Conservation (phyloP, 2,888 invertebrate species). For the Dastarcus helophoroides region DNA sequence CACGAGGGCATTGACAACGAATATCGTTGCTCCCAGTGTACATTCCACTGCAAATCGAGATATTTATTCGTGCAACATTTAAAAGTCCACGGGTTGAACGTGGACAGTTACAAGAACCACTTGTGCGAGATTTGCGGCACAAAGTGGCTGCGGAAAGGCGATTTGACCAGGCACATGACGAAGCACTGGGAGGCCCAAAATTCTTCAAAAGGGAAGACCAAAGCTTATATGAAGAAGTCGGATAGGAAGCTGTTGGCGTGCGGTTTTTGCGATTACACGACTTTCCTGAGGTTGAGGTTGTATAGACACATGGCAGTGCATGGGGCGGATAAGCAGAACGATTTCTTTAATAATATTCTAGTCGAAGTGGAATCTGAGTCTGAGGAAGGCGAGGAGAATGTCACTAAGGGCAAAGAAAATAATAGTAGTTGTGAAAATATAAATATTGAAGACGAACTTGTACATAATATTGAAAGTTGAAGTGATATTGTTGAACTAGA, state of each 20-base stretch:
- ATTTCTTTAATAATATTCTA: conserved; percentile 6
- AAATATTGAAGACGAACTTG: too few species aligned
- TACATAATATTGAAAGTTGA: too few species aligned
- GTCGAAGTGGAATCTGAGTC: too few species aligned
- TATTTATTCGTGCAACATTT: conserved; percentile 9
- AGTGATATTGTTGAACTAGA: too few species aligned
- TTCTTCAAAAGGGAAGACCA: neutral
- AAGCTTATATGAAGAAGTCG: conserved; percentile 7
- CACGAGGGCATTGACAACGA: conserved; percentile 8
- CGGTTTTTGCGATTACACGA: conserved; percentile 8
- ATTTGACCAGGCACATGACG: conserved; percentile 9
- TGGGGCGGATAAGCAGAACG: conserved; percentile 10
- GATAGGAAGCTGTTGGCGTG: conserved; percentile 11
- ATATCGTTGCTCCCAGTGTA: conserved; percentile 9
- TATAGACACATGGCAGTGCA: conserved; percentile 12
- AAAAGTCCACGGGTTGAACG: conserved; percentile 9
- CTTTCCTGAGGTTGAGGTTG: conserved; percentile 10
- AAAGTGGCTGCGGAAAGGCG: conserved; percentile 9
- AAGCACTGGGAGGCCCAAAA: conserved; percentile 7
- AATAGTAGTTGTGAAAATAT: too few species aligned
- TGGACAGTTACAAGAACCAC: conserved; percentile 8
- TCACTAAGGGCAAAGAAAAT: too few species aligned
- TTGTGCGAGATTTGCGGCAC: conserved; percentile 10
- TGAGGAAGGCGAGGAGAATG: too few species aligned
- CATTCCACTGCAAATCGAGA: conserved; percentile 9